Percentiles rank a stretch among this genome's conserved stretches.
These are phyloP conservation scores for Saxidomus purpurata DNA, from an alignment of 1,140 invertebrate genomes.

Conservation along the genomic window DNA sequence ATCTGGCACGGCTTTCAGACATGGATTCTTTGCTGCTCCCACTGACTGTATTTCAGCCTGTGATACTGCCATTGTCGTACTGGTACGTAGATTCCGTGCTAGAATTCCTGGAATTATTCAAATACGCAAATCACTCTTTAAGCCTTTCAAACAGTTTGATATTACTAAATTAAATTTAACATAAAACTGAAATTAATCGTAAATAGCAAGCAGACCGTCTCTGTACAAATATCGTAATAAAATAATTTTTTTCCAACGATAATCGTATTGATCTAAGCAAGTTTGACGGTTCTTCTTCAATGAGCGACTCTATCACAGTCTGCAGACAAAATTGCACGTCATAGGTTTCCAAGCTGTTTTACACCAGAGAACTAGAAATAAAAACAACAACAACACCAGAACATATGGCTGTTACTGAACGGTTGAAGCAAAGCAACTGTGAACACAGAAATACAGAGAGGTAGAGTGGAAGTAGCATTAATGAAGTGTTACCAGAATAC, in stretches of 20 bases:
- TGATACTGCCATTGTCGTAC: slow-evolving; percentile 73
- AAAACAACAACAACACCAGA: background rate
- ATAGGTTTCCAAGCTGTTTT: background rate
- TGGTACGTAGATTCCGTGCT: background rate
- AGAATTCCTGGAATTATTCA: background rate
- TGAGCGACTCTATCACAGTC: background rate
- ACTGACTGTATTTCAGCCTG: slow-evolving; percentile 76
- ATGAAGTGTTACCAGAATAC: background rate
- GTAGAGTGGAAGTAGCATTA: background rate
- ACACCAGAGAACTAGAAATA: background rate
- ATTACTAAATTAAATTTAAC: no score
- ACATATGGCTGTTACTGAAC: background rate
- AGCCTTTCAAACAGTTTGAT: no score
- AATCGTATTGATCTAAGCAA: no score
- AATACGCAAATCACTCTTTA: background rate
- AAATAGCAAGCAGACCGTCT: no score
- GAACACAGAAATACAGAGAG: background rate
- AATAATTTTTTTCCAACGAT: no score
- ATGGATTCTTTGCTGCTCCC: slow-evolving; percentile 79
- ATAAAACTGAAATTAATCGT: no score
- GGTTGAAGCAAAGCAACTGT: background rate
- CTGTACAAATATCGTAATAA: no score
- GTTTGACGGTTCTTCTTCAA: no score
- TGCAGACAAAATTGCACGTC: background rate
- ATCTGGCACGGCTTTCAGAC: slow-evolving; percentile 88